phyloP scores from a whole-genome alignment of 2,888 invertebrate species.

The Blastobasis adustella region DNA sequence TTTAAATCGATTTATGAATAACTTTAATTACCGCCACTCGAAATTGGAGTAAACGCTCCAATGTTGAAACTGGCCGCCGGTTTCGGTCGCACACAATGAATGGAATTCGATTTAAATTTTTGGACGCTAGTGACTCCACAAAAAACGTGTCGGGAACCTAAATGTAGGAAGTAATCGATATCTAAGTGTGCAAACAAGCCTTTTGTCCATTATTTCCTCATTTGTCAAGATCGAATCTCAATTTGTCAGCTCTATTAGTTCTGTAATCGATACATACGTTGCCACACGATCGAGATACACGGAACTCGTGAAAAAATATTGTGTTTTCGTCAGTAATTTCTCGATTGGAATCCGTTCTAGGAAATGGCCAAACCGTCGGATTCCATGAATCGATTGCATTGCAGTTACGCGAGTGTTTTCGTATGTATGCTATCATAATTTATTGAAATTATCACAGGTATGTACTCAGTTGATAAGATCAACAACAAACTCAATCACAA shows the following conservation, averaged over 20 bases:
- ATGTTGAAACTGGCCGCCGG: too few species aligned
- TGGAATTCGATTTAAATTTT: too few species aligned
- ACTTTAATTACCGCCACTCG: slow-evolving; percentile 24
- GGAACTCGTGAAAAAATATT: not conserved
- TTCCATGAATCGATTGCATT: too few species aligned
- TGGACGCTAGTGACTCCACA: not conserved
- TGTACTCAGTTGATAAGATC: not conserved
- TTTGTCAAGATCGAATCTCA: slow-evolving; percentile 35
- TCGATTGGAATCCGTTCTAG: too few species aligned
- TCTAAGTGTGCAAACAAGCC: slow-evolving; percentile 29
- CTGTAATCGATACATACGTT: slow-evolving; percentile 22
- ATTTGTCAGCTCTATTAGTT: slow-evolving; percentile 9
- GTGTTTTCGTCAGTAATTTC: too few species aligned
- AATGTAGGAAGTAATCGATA: slow-evolving; percentile 35
- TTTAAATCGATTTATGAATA: slow-evolving; percentile 42
- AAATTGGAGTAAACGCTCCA: not conserved
- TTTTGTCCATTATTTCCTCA: slow-evolving; percentile 32
- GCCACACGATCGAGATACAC: slow-evolving; percentile 1
- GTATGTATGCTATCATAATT: too few species aligned
- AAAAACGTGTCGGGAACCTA: slow-evolving; percentile 1
- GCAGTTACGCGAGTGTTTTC: too few species aligned
- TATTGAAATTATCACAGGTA: too few species aligned
- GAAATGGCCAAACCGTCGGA: too few species aligned
- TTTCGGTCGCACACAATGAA: too few species aligned
- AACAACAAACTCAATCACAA: slow-evolving; percentile 1